These are phyloP conservation scores for Physella acuta DNA, from an alignment of 1,140 invertebrate species.

Conservation along the genomic window DNA sequence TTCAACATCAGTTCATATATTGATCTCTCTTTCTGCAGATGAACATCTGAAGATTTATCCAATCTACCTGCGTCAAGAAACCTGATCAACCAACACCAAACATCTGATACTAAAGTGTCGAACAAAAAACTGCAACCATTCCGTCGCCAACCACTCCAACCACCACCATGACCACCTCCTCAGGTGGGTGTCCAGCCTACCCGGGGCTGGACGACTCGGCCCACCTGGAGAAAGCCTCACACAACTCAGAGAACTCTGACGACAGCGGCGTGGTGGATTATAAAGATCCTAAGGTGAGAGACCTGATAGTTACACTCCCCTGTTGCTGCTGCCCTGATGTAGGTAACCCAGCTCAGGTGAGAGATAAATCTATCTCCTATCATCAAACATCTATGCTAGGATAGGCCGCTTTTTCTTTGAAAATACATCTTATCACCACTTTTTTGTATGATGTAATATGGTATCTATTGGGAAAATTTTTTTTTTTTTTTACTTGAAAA, in stretches of 20 bases:
- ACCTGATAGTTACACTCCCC: background rate
- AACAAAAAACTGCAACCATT: background rate
- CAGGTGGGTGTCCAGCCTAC: background rate
- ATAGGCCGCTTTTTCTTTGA: too few relatives aligned
- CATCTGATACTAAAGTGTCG: background rate
- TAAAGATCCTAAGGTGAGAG: slow-evolving; percentile 15
- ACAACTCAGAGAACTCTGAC: slow-evolving; percentile 18
- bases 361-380: background rate
- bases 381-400: too few relatives aligned
- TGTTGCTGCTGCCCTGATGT: background rate
- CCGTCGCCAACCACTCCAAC: slow-evolving; percentile 4
- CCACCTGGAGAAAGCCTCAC: slow-evolving; percentile 7
- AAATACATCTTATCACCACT: background rate
- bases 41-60: too few relatives aligned
- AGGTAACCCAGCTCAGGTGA: background rate
- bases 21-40: too few relatives aligned
- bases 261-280: slow-evolving; percentile 21
- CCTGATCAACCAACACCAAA: too few relatives aligned
- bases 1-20: too few relatives aligned
- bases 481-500: background rate
- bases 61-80: too few relatives aligned
- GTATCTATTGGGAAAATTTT: background rate
- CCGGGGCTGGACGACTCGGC: background rate
- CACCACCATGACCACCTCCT: background rate
- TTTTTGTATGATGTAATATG: background rate